Conservation (phyloP, 2,113 vertebrate genomes). For the Xenopus tropicalis region DNA sequence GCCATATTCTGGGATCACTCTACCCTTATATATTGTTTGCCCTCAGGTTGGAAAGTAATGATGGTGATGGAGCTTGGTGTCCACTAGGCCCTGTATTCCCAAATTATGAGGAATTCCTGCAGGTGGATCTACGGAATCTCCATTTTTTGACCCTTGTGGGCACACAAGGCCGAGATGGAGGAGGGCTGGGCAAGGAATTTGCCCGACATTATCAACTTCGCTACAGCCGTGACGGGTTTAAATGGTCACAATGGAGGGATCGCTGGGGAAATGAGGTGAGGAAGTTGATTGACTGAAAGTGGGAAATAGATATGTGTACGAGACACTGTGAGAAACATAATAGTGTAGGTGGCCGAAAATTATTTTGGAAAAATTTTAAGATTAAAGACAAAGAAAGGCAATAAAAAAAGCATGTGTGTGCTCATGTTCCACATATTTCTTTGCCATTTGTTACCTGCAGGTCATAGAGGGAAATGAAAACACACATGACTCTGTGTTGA, state of each 20-base stretch:
- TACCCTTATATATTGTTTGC: background rate
- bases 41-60: slow-evolving; percentile 78
- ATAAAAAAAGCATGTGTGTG: background rate
- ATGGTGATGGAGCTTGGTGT: slow-evolving; percentile 91
- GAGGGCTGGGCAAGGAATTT: slow-evolving; percentile 88
- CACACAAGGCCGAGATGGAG: slow-evolving; percentile 87
- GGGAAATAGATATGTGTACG: background rate
- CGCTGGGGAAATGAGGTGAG: slow-evolving; percentile 82
- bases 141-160: slow-evolving; percentile 86
- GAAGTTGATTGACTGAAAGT: slow-evolving; percentile 52
- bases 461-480: slow-evolving; percentile 89
- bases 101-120: slow-evolving; percentile 80
- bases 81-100: slow-evolving; percentile 81
- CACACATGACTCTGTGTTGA: slow-evolving; percentile 84
- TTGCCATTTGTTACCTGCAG: slow-evolving; percentile 53
- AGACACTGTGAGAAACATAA: background rate
- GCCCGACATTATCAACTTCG: slow-evolving; percentile 78
- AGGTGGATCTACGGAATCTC: slow-evolving; percentile 79
- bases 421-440: background rate
- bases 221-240: slow-evolving; percentile 82
- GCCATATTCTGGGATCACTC: too few relatives aligned
- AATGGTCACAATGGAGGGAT: slow-evolving; percentile 86
- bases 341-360: background rate
- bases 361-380: background rate
- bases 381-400: background rate